Base-by-base conservation (phyloP, 2,113 vertebrate species). In the Pangasianodon hypophthalmus region DNA sequence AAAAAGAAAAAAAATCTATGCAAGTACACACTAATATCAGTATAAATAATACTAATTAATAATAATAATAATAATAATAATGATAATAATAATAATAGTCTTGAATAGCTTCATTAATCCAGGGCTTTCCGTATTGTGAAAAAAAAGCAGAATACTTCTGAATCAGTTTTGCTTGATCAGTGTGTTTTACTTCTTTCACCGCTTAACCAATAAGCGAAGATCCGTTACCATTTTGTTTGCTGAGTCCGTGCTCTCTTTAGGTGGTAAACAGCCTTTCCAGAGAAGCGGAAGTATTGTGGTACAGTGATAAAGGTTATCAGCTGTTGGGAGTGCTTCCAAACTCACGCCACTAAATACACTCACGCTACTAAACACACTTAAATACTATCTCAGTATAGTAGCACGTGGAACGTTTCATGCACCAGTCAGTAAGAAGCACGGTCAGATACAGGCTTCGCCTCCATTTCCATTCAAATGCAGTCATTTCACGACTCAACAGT, bases 251-350 rank as follows among this genome's bases (percentile, higher is more conserved):
- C 64, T 89, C 87, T 93, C 88, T 87, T 88, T 84, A 84, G 90
- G 75, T 91, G 37, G 91, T 95, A 95, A 96, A 95, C 95, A 95
- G 93, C 75, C 84, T 92, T 88, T 92, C 81, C 19, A 71, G 73
- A 90, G 89, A 71, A 91, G 88, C 90, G 92, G 93, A 94, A 91
- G 95, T 92, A 92, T 95, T 96, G 95, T 91, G 80, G 88, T 62
- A 77, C 10, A 87, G 91, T 93, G 96, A 96, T 96, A 96, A 96
- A 93, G 92, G 92, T 96, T 96, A 96, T 96, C 96, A 94, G 93
- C 92, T 91, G 88, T 85, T 86, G 88, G 73, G 89, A 89, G 92
- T 90, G 93, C 89, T 90, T 83, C 54, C 81, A 88, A 91, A 90
- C 82, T 84, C 82, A 84, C 73, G 84, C 89, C 54, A 86, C 82